Conservation (phyloP, 2,888 invertebrate genomes). For the Yponomeuta plumbellus region DNA sequence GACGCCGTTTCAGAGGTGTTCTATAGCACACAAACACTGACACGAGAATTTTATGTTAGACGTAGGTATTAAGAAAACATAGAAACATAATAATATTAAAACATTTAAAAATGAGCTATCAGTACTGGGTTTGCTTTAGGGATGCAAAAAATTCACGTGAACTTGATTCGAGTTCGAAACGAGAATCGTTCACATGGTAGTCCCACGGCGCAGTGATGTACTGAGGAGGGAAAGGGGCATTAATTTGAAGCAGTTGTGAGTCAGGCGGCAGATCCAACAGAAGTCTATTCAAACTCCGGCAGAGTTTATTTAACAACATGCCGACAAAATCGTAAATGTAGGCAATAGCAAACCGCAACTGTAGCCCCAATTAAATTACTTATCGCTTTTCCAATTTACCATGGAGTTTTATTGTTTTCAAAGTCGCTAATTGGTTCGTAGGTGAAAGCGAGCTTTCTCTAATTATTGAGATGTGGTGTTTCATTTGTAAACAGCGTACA, state of each 20-base stretch:
- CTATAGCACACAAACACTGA: too few species aligned
- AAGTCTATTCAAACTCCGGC: background rate
- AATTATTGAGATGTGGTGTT: conserved; percentile 8
- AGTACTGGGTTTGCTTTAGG: too few species aligned
- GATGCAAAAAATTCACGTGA: background rate
- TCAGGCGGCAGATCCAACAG: conserved; percentile 25
- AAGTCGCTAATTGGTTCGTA: background rate
- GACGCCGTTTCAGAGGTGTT: too few species aligned
- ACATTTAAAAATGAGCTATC: too few species aligned
- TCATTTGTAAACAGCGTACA: conserved; percentile 2
- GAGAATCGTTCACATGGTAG: background rate
- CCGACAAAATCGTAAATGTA: background rate
- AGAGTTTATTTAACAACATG: background rate
- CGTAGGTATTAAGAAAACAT: too few species aligned
- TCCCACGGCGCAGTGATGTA: background rate
- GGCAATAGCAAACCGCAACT: background rate
- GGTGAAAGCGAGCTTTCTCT: conserved; percentile 11
- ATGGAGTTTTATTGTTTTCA: background rate
- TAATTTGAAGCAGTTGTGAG: conserved; percentile 33
- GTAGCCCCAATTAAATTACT: background rate
- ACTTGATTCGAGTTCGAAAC: background rate
- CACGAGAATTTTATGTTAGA: too few species aligned
- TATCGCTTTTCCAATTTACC: background rate
- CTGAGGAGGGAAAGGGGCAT: conserved; percentile 7
- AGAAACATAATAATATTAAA: too few species aligned